phyloP scores from a whole-genome alignment of 2,888 invertebrate genomes.

The Piscicola geometra region DNA sequence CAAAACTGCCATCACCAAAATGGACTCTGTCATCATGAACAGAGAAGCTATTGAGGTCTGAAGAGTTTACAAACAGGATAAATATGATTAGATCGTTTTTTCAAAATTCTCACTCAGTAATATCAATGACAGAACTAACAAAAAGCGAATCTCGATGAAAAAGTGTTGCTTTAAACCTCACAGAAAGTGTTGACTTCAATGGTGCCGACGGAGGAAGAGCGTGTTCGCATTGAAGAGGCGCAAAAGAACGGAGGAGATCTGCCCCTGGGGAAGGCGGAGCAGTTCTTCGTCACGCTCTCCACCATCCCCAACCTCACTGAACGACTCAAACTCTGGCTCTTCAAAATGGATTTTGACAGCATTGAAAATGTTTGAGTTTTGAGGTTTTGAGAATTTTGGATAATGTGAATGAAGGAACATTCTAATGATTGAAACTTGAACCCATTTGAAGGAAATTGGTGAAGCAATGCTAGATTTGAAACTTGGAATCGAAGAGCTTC shows the following conservation, averaged over 20 bases:
- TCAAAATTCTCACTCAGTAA: too few relatives aligned
- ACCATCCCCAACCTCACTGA: conserved; percentile 91
- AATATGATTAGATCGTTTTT: too few relatives aligned
- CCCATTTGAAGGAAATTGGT: conserved; percentile 75
- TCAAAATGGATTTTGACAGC: conserved; percentile 95
- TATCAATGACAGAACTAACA: too few relatives aligned
- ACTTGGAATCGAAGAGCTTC: conserved; percentile 85
- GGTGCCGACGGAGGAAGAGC: conserved; percentile 94
- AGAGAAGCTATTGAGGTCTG: conserved; percentile 88
- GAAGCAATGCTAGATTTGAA: conserved; percentile 98
- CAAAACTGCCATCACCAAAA: conserved; percentile 91
- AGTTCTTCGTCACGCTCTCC: conserved; percentile 90
- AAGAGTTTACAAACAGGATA: too few relatives aligned
- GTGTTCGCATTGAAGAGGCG: conserved; percentile 90
- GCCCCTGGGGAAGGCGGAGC: conserved; percentile 80
- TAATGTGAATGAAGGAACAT: neutral
- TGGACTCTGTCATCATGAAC: conserved; percentile 97
- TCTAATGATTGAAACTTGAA: too few relatives aligned
- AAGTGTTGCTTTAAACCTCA: conserved; percentile 41
- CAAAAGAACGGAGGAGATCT: conserved; percentile 84
- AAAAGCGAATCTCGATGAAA: too few relatives aligned
- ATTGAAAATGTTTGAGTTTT: conserved; percentile 70
- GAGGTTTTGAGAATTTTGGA: neutral
- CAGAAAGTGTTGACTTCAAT: conserved; percentile 85
- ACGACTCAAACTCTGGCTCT: conserved; percentile 91